phyloP scores from a whole-genome alignment of 2,888 invertebrate genomes.

The Sepioteuthis lessoniana region DNA sequence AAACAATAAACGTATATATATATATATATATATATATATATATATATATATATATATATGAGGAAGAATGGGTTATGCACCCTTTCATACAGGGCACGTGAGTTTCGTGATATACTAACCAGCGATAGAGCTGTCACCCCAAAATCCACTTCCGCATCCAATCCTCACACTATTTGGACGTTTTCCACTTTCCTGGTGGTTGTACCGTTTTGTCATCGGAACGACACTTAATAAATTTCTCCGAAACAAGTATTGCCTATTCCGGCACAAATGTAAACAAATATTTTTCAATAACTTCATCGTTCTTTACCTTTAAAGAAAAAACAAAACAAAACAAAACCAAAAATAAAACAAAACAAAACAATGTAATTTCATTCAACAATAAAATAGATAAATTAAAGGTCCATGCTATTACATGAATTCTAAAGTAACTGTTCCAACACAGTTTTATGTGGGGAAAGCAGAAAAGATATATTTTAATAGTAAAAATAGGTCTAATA shows the following conservation, averaged over 20 bases:
- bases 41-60: too few species aligned
- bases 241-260: background rate
- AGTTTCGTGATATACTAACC: conserved; percentile 62
- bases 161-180: conserved; percentile 68
- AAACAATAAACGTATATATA: too few species aligned
- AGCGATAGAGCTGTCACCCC: conserved; percentile 78
- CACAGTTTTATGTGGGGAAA: background rate
- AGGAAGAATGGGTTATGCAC: too few species aligned
- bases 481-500: background rate
- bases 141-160: conserved; percentile 78
- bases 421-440: too few species aligned
- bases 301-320: background rate
- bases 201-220: background rate
- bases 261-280: background rate
- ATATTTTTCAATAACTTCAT: background rate
- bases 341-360: background rate
- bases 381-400: background rate
- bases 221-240: background rate
- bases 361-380: background rate
- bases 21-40: too few species aligned
- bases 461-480: background rate
- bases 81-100: background rate
- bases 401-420: background rate
- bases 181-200: conserved; percentile 39
- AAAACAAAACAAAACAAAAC: background rate